A percentile compares a stretch with the other conserved stretches of the same genome.
Conservation (phyloP, 2,113 vertebrate genomes). For the Myrmophylax atrothorax region DNA sequence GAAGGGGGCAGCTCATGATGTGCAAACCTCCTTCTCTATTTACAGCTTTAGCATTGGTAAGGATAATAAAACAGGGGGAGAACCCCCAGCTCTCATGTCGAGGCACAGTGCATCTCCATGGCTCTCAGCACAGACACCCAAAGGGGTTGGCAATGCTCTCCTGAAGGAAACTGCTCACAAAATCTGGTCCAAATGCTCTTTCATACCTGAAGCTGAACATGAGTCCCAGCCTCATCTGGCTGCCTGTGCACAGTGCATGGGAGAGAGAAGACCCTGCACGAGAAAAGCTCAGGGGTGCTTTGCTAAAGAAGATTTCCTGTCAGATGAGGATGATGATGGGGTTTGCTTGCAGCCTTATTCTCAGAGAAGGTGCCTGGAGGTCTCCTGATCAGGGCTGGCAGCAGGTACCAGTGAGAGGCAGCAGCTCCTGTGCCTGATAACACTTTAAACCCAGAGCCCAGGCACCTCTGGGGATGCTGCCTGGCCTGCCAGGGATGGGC, state of each 20-base stretch:
- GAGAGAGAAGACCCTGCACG: accelerated
- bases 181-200: neutral
- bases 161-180: neutral
- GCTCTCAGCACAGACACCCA: neutral
- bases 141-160: neutral
- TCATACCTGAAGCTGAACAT: neutral
- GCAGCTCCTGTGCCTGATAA: neutral
- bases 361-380: neutral
- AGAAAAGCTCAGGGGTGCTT: neutral
- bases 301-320: neutral
- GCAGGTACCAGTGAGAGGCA: neutral
- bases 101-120: accelerated
- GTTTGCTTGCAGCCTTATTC: neutral
- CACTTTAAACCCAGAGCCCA: neutral
- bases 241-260: accelerated
- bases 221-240: neutral
- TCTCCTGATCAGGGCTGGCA: neutral
- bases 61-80: neutral
- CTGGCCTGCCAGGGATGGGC: neutral
- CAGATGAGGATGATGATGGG: neutral
- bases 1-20: neutral
- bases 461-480: neutral
- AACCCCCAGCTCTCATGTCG: accelerated
- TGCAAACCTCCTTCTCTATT: neutral
- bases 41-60: neutral